phyloP scores from a whole-genome alignment of 1,140 invertebrate genomes.

The Magallana gigas region DNA sequence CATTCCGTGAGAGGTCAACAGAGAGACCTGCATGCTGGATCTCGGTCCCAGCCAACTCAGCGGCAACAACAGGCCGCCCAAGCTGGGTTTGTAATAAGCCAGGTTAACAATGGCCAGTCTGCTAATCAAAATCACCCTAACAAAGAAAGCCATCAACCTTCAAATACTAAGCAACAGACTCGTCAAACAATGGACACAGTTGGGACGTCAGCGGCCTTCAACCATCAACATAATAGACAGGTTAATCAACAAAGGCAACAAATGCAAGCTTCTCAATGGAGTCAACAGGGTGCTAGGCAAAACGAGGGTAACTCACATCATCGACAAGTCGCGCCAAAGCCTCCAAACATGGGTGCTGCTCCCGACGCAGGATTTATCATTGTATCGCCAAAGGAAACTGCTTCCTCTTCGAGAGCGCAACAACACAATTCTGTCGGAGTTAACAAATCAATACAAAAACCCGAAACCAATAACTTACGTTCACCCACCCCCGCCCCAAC shows the following conservation, averaged over 20 bases:
- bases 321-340: background rate
- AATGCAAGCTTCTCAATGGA: too few relatives aligned
- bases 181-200: background rate
- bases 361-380: slow-evolving; percentile 4
- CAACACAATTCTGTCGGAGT: background rate
- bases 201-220: background rate
- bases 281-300: too few relatives aligned
- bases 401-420: background rate
- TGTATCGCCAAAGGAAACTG: background rate
- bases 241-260: background rate
- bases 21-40: background rate
- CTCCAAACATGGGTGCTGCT: background rate
- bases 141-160: background rate
- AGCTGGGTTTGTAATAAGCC: background rate
- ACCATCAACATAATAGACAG: background rate
- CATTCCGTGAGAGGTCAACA: background rate
- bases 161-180: background rate
- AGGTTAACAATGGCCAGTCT: background rate
- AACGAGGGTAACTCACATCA: background rate
- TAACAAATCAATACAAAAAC: background rate
- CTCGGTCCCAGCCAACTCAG: background rate
- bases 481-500: background rate
- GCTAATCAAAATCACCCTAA: background rate
- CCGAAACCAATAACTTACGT: background rate
- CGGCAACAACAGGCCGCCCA: background rate